phyloP scores from a whole-genome alignment of 2,113 vertebrate species.

The Etheostoma spectabile region DNA sequence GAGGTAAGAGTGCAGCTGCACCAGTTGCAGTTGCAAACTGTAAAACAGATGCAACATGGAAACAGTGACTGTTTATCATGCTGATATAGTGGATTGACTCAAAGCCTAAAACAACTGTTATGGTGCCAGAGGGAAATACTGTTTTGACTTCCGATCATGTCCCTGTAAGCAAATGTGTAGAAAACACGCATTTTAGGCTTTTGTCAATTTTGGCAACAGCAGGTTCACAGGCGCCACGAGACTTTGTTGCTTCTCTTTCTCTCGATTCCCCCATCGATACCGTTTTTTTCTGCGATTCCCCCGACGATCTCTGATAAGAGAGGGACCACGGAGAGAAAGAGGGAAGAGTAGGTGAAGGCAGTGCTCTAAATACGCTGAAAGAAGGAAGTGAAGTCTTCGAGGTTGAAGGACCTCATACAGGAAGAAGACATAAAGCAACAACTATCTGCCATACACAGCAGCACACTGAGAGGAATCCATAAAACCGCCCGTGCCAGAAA shows the following conservation, averaged over 20 bases:
- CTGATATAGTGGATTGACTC: background rate
- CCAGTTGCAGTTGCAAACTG: background rate
- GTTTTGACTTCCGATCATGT: background rate
- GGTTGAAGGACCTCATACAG: background rate
- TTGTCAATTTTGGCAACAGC: background rate
- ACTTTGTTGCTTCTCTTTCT: conserved; percentile 13
- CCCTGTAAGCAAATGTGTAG: background rate
- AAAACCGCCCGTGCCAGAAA: background rate
- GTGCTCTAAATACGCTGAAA: conserved; percentile 27
- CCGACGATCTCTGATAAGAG: background rate
- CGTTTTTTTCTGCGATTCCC: conserved; percentile 18
- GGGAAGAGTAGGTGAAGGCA: background rate
- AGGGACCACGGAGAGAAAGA: background rate
- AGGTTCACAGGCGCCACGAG: conserved; percentile 9
- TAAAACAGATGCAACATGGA: background rate
- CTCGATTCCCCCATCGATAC: conserved; percentile 14
- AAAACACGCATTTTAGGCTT: background rate
- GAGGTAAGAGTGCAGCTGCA: background rate
- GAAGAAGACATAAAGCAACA: conserved; percentile 36
- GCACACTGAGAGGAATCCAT: background rate
- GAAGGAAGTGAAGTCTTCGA: conserved; percentile 65
- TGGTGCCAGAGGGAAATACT: background rate
- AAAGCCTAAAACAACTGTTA: conserved; percentile 18
- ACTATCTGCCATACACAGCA: background rate
- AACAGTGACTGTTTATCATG: background rate